Evolutionary conservation across 2,888 invertebrate species (phyloP), one percentile per base, ranked within the genome.

Genomic region (Eucera pruinosa): DNA sequence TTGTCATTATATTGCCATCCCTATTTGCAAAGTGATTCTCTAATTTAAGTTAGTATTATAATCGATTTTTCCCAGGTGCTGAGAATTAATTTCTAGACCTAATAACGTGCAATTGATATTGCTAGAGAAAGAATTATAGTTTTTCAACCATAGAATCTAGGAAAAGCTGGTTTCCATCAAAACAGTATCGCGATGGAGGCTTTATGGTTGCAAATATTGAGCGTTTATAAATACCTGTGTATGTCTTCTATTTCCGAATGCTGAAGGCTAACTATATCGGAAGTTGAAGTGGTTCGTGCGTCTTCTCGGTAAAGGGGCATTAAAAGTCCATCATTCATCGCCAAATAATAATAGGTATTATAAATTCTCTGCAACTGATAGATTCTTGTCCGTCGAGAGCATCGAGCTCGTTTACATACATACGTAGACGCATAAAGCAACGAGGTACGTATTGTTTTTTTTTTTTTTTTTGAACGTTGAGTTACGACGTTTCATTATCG

Each of bases 161-260:
- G 23, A 33, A 75, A 57, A 25, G n/a, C 50, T 36, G 36, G 18
- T 27, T 43, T 48, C 18, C 33, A 20, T 45, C 45, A n/a, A 52
- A 68, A 62, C 50, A 25, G 33, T 47, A 60, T 47, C 36, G 20
- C 33, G 48, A 50, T 47, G 27, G 43, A 52, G 57, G n/a, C 41
- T 76, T 68, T 58, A 64, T 57, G 57, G 50, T 64, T 54, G 47
- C 62, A 57, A 66, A 71, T 66, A 78, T 71, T 43, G 48, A 27
- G 41, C 61, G 61, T 45, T 62, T 78, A 78, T 78, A 78, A 78
- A 78, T 78, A 78, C 9, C 36, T 43, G 70, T 55, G 61, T 78
- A 58, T 66, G 71, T 78, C 61, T 77, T 78, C 78, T 78, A 78
- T 78, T 78, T 78, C 78, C 50, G 66, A 71, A 52, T 60, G 27